Conservation (phyloP, 2,797 vertebrate species). For the Phoebastria nigripes region DNA sequence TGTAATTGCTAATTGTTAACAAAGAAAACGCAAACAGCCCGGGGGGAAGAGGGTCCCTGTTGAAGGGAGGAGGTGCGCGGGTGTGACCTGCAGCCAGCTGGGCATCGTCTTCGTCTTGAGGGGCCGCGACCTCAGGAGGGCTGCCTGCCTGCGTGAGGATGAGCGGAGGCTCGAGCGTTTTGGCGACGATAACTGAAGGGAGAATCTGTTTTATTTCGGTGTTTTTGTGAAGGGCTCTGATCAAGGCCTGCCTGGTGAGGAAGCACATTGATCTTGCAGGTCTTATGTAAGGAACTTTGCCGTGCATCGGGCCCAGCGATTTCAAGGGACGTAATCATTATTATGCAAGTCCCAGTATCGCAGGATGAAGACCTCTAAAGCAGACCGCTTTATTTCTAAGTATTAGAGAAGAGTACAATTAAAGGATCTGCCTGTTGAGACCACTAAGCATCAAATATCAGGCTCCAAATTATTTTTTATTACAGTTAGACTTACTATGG, state of each 20-base stretch:
- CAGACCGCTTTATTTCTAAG: background rate
- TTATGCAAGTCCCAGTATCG: background rate
- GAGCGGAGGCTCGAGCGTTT: no score
- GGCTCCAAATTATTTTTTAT: background rate
- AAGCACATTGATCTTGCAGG: background rate
- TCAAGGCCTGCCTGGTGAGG: background rate
- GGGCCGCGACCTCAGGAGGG: no score
- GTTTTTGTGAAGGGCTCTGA: background rate
- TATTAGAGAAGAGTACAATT: fast-evolving
- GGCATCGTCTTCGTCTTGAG: no score
- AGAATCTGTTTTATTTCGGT: no score
- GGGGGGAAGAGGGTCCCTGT: no score
- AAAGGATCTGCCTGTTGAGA: fast-evolving
- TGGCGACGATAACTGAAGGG: no score
- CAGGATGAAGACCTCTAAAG: background rate
- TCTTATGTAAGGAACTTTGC: background rate
- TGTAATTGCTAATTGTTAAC: no score
- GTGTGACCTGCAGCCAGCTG: no score
- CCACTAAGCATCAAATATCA: fast-evolving
- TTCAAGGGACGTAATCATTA: background rate
- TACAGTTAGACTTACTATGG: background rate
- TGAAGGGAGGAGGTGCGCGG: no score
- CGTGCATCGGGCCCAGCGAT: background rate
- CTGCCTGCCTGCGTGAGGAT: no score
- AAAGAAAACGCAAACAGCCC: no score